Percentiles rank a stretch among this genome's conserved stretches.
Conservation (phyloP, 2,113 vertebrate species). For the Phainopepla nitens region DNA sequence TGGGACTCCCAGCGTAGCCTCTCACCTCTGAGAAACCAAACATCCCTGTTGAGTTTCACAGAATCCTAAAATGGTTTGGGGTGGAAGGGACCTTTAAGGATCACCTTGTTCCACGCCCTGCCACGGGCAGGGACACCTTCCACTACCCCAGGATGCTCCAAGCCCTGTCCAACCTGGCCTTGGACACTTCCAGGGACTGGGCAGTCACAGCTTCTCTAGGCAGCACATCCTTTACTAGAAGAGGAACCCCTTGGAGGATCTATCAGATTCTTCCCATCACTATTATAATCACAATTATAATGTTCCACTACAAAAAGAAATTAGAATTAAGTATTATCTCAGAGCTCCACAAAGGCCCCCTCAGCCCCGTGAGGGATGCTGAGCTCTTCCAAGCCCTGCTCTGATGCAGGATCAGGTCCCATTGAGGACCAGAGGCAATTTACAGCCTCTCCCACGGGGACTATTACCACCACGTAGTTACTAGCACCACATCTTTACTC, state of each 20-base stretch:
- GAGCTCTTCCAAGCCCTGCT: not conserved
- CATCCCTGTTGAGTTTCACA: not conserved
- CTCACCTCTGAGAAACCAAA: not conserved
- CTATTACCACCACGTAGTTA: not conserved
- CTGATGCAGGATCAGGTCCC: not conserved
- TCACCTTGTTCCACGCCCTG: fast-evolving
- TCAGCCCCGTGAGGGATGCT: not conserved
- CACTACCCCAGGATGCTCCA: fast-evolving
- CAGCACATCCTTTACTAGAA: not conserved
- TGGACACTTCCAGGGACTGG: not conserved
- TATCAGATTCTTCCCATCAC: not conserved
- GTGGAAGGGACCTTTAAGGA: not conserved
- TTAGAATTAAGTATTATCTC: not conserved
- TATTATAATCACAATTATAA: not conserved
- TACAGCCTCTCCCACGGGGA: not conserved
- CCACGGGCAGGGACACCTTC: not conserved
- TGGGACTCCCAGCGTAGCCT: not conserved
- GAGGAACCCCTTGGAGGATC: not conserved
- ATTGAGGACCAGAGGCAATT: not conserved
- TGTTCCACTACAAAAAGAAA: not conserved
- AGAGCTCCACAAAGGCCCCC: not conserved
- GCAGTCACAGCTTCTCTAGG: not conserved
- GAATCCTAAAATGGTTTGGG: fast-evolving
- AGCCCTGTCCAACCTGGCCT: fast-evolving
- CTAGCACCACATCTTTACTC: not conserved